Evolutionary conservation across 2,888 invertebrate species (phyloP).

Genomic region (Elgonia sp.): DNA sequence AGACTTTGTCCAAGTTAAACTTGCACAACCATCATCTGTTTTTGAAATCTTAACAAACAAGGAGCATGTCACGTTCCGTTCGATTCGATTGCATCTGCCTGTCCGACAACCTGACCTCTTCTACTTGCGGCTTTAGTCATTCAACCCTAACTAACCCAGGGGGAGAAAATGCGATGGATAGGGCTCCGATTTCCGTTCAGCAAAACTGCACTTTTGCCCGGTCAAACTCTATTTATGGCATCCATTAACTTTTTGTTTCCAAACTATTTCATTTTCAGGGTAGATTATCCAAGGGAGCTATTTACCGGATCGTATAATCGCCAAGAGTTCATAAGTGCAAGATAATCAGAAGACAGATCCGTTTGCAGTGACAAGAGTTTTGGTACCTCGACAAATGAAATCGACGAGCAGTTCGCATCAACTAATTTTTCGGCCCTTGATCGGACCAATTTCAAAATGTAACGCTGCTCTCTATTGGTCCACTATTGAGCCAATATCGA

Average conservation of each 20-base stretch:
- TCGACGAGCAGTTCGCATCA: too few species aligned
- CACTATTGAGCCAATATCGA: too few species aligned
- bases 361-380: too few species aligned
- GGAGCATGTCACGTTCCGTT: not conserved
- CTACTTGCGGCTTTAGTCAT: conserved; percentile 35
- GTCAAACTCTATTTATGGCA: conserved; percentile 30
- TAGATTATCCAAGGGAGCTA: conserved; percentile 17
- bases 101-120: conserved; percentile 49
- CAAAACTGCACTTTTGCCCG: conserved; percentile 26
- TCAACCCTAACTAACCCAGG: conserved; percentile 29
- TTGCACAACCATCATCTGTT: conserved; percentile 15
- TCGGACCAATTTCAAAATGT: too few species aligned
- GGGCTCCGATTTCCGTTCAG: conserved; percentile 36
- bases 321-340: conserved; percentile 4
- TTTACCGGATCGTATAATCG: conserved; percentile 23
- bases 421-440: not conserved
- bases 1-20: not conserved
- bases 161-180: conserved; percentile 14
- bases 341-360: not conserved
- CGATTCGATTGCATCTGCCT: conserved; percentile 50
- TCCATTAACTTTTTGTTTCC: conserved; percentile 46
- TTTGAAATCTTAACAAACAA: conserved; percentile 5
- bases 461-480: too few species aligned
- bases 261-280: conserved; percentile 43
- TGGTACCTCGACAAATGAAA: too few species aligned